Conservation (phyloP, 2,888 invertebrate genomes). For the Megamerina dolium region DNA sequence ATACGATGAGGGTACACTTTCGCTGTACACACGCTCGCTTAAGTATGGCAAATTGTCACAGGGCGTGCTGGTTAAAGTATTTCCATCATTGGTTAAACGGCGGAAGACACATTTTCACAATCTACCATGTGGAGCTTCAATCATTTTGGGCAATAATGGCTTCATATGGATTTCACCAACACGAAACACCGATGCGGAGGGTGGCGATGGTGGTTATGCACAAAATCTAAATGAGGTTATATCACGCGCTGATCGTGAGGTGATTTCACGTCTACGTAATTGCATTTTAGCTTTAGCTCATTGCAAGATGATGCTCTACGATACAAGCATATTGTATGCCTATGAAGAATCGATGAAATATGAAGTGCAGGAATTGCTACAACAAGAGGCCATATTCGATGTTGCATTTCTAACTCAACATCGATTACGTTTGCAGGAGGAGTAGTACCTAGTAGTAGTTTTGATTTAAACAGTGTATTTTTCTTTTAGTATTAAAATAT, state of each 20-base stretch:
- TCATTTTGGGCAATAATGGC: slow-evolving; percentile 95
- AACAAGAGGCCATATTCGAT: slow-evolving; percentile 80
- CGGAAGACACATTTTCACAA: slow-evolving; percentile 95
- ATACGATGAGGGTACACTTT: slow-evolving; percentile 84
- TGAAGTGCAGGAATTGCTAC: slow-evolving; percentile 68
- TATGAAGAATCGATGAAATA: slow-evolving; percentile 86
- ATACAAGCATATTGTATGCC: slow-evolving; percentile 85
- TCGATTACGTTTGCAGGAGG: slow-evolving; percentile 52
- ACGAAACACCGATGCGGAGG: slow-evolving; percentile 56
- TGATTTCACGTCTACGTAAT: slow-evolving; percentile 83
- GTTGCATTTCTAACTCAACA: slow-evolving; percentile 74
- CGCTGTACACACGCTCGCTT: slow-evolving; percentile 90
- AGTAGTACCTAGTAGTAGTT: too few relatives aligned
- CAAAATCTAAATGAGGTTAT: slow-evolving; percentile 70
- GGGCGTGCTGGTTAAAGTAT: slow-evolving; percentile 83
- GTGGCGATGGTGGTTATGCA: slow-evolving; percentile 67
- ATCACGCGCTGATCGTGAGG: slow-evolving; percentile 66
- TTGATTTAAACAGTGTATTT: too few relatives aligned
- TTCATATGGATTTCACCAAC: slow-evolving; percentile 88
- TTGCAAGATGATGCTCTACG: slow-evolving; percentile 84
- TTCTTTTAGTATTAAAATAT: too few relatives aligned
- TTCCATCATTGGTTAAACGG: slow-evolving; percentile 83
- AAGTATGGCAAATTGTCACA: slow-evolving; percentile 95
- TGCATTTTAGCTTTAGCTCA: slow-evolving; percentile 82
- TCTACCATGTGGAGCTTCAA: slow-evolving; percentile 81